A percentile compares a stretch with the other conserved stretches of the same genome.
Evolutionary conservation across 1,140 invertebrate species (phyloP).

Genomic region (Paralvinella palmiformis): DNA sequence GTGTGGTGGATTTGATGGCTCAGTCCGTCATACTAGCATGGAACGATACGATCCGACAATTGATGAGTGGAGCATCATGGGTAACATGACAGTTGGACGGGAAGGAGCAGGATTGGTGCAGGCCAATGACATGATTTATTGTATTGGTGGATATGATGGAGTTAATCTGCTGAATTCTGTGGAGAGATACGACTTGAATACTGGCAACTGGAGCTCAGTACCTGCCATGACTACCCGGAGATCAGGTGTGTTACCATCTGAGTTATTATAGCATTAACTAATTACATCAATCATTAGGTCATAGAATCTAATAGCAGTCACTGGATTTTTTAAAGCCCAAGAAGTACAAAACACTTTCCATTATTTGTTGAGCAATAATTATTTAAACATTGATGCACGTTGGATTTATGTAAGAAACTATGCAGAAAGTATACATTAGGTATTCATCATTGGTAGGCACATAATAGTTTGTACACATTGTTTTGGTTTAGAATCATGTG

Average conservation of each 20-base stretch:
- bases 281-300: neutral
- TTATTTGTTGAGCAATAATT: no score
- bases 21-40: slow-evolving; percentile 40
- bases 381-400: no score
- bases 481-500: no score
- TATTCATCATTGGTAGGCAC: no score
- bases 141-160: slow-evolving; percentile 47
- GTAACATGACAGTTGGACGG: slow-evolving; percentile 37
- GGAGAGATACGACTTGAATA: slow-evolving; percentile 12
- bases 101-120: slow-evolving; percentile 47
- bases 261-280: neutral
- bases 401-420: no score
- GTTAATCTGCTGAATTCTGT: slow-evolving; percentile 25
- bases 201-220: slow-evolving; percentile 20
- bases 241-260: slow-evolving; percentile 28
- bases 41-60: slow-evolving; percentile 39
- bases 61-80: slow-evolving; percentile 42
- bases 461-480: no score
- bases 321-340: no score
- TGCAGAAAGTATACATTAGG: no score
- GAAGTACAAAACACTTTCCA: no score
- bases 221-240: slow-evolving; percentile 35
- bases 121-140: slow-evolving; percentile 42
- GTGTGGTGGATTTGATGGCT: slow-evolving; percentile 48
- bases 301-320: neutral